Conservation (phyloP, 1,140 invertebrate genomes). For the Sycophaga agraensis region DNA sequence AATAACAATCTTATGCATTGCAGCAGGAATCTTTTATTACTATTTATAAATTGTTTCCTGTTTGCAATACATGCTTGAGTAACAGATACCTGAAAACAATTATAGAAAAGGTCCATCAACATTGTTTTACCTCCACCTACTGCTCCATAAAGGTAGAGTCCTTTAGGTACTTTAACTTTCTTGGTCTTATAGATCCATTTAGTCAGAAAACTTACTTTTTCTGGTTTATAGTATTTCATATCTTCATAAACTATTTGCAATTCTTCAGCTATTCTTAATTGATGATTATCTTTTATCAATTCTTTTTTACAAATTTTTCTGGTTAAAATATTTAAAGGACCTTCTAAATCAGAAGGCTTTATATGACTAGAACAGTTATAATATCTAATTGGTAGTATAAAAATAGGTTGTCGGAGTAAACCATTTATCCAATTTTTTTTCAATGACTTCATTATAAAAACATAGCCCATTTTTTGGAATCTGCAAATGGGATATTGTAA, state of each 20-base stretch:
- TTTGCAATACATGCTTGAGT: constrained; percentile 33
- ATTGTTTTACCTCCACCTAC: constrained; percentile 97
- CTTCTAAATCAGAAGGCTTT: constrained; percentile 27
- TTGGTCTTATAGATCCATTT: constrained; percentile 53
- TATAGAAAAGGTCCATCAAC: constrained; percentile 97
- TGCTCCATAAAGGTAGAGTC: constrained; percentile 81
- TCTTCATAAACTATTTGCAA: constrained; percentile 72
- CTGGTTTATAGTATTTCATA: constrained; percentile 64
- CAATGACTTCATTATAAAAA: constrained; percentile 35
- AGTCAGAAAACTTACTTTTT: constrained; percentile 47
- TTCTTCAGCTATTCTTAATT: constrained; percentile 67
- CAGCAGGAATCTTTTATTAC: constrained; percentile 36
- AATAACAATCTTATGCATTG: constrained; percentile 19
- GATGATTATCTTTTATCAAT: constrained; percentile 69
- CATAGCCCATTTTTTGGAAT: constrained; percentile 35
- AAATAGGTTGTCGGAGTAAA: constrained; percentile 33
- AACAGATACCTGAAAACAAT: constrained; percentile 66
- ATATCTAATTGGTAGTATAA: constrained; percentile 27
- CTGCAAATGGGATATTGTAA: no score
- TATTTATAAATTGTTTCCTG: constrained; percentile 18
- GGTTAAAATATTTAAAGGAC: constrained; percentile 60
- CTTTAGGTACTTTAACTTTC: constrained; percentile 65
- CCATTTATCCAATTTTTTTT: constrained; percentile 33
- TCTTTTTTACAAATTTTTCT: constrained; percentile 65
- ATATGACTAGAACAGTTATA: constrained; percentile 29